Conservation (phyloP, 2,113 vertebrate species). For the Rhineura floridana region DNA sequence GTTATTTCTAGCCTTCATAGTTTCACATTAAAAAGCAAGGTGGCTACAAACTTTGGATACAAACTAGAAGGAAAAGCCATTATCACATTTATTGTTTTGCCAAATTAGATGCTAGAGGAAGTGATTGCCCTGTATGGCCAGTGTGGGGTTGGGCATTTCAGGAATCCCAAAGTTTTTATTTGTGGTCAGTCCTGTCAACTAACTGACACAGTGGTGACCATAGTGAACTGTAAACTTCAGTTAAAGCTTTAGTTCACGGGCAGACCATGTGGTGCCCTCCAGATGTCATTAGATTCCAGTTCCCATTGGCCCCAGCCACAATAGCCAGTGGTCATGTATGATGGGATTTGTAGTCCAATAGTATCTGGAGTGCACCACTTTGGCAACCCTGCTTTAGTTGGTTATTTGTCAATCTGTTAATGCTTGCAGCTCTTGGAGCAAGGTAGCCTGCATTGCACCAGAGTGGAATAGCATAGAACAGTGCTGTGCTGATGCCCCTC, state of each 20-base stretch:
- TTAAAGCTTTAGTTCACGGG: background rate
- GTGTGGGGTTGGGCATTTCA: background rate
- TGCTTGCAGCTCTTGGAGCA: background rate
- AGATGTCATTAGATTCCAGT: too few relatives aligned
- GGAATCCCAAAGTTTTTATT: background rate
- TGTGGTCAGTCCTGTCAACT: background rate
- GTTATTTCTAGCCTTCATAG: background rate
- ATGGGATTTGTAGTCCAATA: too few relatives aligned
- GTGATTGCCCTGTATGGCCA: background rate
- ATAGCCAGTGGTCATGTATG: too few relatives aligned
- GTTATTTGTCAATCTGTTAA: background rate
- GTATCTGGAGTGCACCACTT: too few relatives aligned
- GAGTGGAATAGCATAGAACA: background rate
- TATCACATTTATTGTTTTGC: background rate
- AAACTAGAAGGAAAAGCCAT: background rate
- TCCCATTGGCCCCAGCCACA: too few relatives aligned
- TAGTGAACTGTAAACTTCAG: background rate
- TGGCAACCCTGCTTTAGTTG: too few relatives aligned
- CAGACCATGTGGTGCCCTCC: too few relatives aligned
- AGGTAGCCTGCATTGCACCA: background rate
- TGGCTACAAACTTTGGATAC: background rate
- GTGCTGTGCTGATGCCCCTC: background rate
- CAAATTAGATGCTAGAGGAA: background rate
- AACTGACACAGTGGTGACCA: background rate
- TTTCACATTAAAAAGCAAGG: background rate